phyloP scores from a whole-genome alignment of 2,888 invertebrate genomes.

The Dasypolia templi region DNA sequence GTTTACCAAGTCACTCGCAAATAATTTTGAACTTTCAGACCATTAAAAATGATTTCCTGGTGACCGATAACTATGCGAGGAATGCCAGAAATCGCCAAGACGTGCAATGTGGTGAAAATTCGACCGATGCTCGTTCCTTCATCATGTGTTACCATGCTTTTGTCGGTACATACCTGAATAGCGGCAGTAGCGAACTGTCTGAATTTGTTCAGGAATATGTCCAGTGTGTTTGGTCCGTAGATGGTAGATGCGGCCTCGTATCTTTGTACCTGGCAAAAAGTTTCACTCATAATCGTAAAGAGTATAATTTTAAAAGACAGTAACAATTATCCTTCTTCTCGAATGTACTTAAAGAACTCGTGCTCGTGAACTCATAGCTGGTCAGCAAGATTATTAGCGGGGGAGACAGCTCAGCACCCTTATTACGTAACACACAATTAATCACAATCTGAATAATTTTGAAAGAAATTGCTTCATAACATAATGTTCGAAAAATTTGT shows the following conservation, averaged over 20 bases:
- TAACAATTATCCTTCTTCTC: background rate
- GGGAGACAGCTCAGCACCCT: too few relatives aligned
- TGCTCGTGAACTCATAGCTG: too few relatives aligned
- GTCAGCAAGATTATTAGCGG: too few relatives aligned
- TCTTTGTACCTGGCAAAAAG: slow-evolving; percentile 93
- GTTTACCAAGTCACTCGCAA: background rate
- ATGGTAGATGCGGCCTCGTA: slow-evolving; percentile 97
- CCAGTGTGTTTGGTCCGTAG: slow-evolving; percentile 95
- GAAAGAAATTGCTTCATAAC: too few relatives aligned
- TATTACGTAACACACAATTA: too few relatives aligned
- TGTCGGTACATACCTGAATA: slow-evolving; percentile 81
- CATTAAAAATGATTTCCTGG: background rate
- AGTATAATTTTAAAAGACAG: too few relatives aligned
- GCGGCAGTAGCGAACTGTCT: slow-evolving; percentile 91
- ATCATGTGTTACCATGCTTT: background rate
- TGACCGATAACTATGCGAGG: background rate
- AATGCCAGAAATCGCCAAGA: background rate
- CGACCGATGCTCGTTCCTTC: background rate
- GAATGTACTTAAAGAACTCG: too few relatives aligned
- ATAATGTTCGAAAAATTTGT: too few relatives aligned
- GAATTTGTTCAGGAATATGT: slow-evolving; percentile 94
- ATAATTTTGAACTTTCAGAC: background rate
- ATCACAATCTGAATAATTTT: too few relatives aligned
- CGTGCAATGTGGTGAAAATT: background rate
- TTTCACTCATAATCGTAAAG: too few relatives aligned